These are phyloP conservation scores for Bos taurus DNA, from an alignment of 2,113 vertebrate genomes.

Conservation along the genomic window DNA sequence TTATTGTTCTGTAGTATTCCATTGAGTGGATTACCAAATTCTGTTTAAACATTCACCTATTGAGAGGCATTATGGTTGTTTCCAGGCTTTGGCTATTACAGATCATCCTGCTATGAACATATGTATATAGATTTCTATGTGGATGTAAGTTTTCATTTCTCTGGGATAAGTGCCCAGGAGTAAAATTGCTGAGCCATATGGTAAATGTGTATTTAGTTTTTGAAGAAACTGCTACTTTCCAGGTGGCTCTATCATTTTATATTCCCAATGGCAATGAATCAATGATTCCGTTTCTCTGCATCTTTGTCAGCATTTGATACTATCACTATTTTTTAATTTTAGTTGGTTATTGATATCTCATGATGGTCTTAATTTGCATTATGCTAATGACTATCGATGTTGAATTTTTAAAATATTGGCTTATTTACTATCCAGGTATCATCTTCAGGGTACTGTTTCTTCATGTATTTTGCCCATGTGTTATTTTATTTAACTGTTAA, in stretches of 20 bases:
- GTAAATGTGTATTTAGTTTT: not conserved
- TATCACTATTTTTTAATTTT: not conserved
- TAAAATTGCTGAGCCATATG: conserved; percentile 12
- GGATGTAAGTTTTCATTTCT: conserved; percentile 11
- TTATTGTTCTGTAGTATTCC: not conserved
- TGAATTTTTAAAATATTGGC: not conserved
- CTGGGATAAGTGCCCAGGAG: not conserved
- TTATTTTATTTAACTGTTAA: not conserved
- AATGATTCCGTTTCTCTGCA: not conserved
- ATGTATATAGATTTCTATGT: not conserved
- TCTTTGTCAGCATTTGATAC: not conserved
- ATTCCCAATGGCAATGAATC: not conserved
- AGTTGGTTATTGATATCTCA: not conserved
- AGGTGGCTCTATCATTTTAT: not conserved
- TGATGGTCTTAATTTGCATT: conserved; percentile 1
- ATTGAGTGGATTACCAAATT: not conserved
- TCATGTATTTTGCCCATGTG: not conserved
- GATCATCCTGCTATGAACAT: not conserved
- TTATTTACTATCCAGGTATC: not conserved
- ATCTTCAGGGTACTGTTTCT: not conserved
- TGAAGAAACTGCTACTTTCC: conserved; percentile 5
- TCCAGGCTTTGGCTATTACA: not conserved
- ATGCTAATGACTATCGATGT: not conserved
- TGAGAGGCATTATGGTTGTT: not conserved
- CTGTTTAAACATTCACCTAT: not conserved